These are phyloP conservation scores for Oreamnos americanus DNA, from an alignment of 2,113 vertebrate species.

Conservation along the genomic window DNA sequence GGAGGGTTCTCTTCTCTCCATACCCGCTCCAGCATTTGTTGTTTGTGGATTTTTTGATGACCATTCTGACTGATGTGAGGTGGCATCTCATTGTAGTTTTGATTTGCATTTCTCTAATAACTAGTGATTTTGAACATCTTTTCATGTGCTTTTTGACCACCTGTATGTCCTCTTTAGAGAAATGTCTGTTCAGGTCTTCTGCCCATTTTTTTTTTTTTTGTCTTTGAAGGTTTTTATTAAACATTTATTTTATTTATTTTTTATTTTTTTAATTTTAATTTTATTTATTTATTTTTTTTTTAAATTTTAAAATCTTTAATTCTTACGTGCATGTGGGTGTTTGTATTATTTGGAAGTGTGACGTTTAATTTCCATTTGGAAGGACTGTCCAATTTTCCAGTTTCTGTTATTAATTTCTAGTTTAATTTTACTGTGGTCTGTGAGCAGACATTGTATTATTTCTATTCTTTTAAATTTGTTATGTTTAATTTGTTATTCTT, in stretches of 20 bases:
- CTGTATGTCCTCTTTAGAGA: not conserved
- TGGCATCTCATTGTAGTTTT: not conserved
- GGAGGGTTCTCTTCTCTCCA: not conserved
- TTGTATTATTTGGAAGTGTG: not conserved
- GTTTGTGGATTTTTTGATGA: not conserved
- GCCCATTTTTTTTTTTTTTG: not conserved
- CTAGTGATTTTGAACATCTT: not conserved
- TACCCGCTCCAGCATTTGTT: not conserved
- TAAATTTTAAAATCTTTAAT: no score
- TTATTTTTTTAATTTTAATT: no score
- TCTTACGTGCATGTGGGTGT: no score
- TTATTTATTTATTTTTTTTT: no score
- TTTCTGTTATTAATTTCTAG: not conserved
- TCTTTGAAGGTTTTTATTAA: no score
- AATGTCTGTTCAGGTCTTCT: not conserved
- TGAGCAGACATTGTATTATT: not conserved
- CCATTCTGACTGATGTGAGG: not conserved
- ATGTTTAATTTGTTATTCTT: not conserved
- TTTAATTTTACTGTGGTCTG: not conserved
- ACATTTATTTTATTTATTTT: no score
- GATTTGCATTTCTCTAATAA: not conserved
- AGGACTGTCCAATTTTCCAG: not conserved
- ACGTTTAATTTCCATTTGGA: not conserved
- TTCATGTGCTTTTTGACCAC: not conserved
- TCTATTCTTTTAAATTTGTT: not conserved